Conservation (phyloP, 2,888 invertebrate genomes). For the Drosophila paranaensis region DNA sequence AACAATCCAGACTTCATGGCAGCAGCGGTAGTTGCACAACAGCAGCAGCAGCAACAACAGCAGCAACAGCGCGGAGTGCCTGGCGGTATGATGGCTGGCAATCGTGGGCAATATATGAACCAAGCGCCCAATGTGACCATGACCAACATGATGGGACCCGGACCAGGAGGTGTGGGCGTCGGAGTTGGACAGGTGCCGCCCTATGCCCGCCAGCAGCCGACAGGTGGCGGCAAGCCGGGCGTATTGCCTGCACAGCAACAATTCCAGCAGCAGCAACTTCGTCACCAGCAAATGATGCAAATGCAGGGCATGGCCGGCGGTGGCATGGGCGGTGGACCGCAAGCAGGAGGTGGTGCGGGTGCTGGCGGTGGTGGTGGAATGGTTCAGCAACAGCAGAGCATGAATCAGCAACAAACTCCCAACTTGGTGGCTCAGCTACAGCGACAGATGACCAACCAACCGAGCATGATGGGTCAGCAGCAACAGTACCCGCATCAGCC, state of each 20-base stretch:
- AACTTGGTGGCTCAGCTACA: conserved; percentile 89
- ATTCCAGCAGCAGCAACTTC: conserved; percentile 86
- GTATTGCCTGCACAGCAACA: conserved; percentile 82
- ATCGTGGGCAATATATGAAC: conserved; percentile 84
- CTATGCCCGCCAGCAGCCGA: conserved; percentile 87
- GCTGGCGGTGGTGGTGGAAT: conserved; percentile 81
- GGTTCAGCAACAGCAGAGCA: conserved; percentile 85
- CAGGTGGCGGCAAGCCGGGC: conserved; percentile 82
- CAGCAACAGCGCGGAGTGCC: conserved; percentile 74
- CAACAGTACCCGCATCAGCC: conserved; percentile 85
- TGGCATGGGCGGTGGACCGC: conserved; percentile 81
- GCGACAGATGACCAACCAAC: conserved; percentile 86
- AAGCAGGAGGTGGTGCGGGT: conserved; percentile 73
- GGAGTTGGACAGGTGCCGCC: conserved; percentile 90
- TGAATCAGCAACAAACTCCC: conserved; percentile 87
- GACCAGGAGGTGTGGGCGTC: conserved; percentile 67
- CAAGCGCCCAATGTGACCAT: conserved; percentile 94
- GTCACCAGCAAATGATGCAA: conserved; percentile 89
- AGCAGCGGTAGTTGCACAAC: conserved; percentile 74
- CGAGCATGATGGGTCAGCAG: conserved; percentile 83
- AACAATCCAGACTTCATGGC: conserved; percentile 83
- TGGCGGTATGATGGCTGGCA: conserved; percentile 79
- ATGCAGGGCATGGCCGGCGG: conserved; percentile 85
- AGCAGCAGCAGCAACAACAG: conserved; percentile 73
- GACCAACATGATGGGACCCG: conserved; percentile 86